Evolutionary conservation across 2,113 vertebrate species (phyloP).

Genomic region (Myotis yumanensis): DNA sequence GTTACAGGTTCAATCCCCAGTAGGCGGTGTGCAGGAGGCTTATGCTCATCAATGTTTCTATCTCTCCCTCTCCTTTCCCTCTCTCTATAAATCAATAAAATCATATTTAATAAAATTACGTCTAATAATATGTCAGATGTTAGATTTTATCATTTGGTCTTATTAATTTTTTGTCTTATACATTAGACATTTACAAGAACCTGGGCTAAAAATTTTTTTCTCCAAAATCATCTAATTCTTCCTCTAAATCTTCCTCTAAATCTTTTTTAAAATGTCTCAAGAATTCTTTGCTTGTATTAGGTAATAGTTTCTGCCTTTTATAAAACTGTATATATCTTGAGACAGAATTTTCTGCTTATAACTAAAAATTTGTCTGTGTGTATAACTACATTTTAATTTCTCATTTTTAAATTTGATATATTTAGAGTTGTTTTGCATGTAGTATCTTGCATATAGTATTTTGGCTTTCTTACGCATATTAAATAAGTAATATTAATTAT

Average conservation of each 20-base stretch:
- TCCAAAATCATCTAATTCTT: not conserved
- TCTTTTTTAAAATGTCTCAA: not conserved
- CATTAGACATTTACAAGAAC: not conserved
- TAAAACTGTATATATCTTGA: not conserved
- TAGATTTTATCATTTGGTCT: not conserved
- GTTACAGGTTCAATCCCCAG: too few species aligned
- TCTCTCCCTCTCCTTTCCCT: too few species aligned
- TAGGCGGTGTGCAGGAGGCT: too few species aligned
- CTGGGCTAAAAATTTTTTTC: not conserved
- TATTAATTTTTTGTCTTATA: not conserved
- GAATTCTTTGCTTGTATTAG: not conserved
- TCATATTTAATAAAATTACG: too few species aligned
- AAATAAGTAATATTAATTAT: not conserved
- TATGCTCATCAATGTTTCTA: too few species aligned
- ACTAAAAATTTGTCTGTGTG: not conserved
- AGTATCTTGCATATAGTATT: not conserved
- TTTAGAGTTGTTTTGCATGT: not conserved
- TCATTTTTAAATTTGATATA: not conserved
- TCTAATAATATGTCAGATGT: not conserved
- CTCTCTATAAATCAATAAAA: too few species aligned
- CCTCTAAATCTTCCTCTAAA: not conserved
- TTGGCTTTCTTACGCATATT: not conserved
- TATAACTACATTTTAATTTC: slow-evolving; percentile 9
- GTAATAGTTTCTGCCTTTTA: not conserved
- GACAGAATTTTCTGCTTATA: not conserved